These are phyloP conservation scores for Eurystomus gularis DNA, from an alignment of 2,113 vertebrate species.

Conservation along the genomic window DNA sequence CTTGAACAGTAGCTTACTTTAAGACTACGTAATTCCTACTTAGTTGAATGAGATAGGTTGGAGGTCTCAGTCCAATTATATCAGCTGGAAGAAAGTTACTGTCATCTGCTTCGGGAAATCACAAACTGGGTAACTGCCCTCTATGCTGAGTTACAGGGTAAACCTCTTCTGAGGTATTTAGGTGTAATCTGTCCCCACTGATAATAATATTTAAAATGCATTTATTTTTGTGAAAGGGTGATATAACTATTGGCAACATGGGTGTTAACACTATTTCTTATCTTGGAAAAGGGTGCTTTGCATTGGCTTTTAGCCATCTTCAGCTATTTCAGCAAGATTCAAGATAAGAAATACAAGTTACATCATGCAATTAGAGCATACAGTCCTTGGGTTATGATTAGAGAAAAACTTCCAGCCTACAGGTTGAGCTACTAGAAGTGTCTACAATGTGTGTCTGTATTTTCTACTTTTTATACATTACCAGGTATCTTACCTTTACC, in stretches of 20 bases:
- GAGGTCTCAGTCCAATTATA: background rate
- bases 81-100: background rate
- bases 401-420: background rate
- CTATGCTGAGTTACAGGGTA: background rate
- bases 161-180: background rate
- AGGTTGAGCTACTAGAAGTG: background rate
- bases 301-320: background rate
- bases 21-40: background rate
- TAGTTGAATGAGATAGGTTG: background rate
- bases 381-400: background rate
- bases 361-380: background rate
- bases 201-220: background rate
- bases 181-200: background rate
- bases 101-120: background rate
- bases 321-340: background rate
- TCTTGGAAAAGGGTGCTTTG: background rate
- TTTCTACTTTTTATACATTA: background rate
- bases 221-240: background rate
- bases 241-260: background rate
- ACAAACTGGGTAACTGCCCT: background rate
- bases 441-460: background rate
- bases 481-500: accelerated
- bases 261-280: background rate
- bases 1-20: background rate
- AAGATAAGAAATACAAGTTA: background rate